These are phyloP conservation scores for Psephotus haematonotus DNA, from an alignment of 2,113 vertebrate genomes.

Conservation along the genomic window DNA sequence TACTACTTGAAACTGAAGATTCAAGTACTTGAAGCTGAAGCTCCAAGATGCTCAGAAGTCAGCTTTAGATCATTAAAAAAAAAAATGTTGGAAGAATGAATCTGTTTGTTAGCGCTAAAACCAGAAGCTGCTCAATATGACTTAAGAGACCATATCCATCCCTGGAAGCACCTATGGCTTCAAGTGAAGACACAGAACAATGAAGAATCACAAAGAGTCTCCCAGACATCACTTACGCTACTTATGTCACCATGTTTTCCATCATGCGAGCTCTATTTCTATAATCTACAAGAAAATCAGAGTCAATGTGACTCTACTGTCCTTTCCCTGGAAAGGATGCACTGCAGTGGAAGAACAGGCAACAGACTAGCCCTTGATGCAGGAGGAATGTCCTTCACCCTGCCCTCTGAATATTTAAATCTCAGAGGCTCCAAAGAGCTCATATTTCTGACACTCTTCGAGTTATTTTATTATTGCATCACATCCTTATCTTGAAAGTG, in stretches of 20 bases:
- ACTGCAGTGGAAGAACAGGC: background rate
- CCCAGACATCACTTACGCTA: background rate
- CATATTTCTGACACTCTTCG: background rate
- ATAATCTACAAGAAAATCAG: background rate
- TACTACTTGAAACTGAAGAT: background rate
- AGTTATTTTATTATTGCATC: background rate
- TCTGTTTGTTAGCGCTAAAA: background rate
- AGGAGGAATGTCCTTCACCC: background rate
- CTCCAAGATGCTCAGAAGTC: background rate
- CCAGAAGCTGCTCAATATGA: background rate
- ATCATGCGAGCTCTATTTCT: background rate
- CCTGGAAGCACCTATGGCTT: background rate
- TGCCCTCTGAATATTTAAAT: background rate
- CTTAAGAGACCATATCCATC: background rate
- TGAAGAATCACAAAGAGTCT: background rate
- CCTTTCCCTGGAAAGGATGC: background rate
- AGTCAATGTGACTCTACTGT: background rate
- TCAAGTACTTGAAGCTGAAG: background rate
- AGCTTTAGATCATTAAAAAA: background rate
- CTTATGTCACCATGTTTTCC: background rate
- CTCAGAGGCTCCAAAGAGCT: background rate
- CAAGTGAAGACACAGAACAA: background rate
- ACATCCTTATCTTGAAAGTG: background rate
- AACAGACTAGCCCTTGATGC: background rate
- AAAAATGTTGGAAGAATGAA: background rate